Conservation (phyloP, 1,140 invertebrate genomes). For the Medauroidea extradentata region DNA sequence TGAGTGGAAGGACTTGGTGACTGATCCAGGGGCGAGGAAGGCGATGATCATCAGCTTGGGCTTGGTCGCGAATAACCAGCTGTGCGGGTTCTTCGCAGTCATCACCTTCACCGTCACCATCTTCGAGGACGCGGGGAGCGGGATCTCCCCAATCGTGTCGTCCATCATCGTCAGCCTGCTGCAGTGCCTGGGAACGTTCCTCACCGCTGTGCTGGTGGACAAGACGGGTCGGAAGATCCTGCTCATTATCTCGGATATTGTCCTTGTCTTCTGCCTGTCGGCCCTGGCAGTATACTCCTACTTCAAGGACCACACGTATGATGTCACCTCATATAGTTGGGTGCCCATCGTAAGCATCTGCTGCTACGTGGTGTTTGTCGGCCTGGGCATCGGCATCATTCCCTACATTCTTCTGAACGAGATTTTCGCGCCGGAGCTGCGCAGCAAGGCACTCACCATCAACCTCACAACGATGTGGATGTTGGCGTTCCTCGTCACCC, state of each 20-base stretch:
- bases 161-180: slow-evolving; percentile 51
- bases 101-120: slow-evolving; percentile 53
- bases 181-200: slow-evolving; percentile 44
- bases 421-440: slow-evolving; percentile 68
- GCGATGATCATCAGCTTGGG: slow-evolving; percentile 47
- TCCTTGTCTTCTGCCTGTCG: slow-evolving; percentile 43
- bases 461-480: slow-evolving; percentile 67
- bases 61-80: slow-evolving; percentile 40
- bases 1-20: not conserved
- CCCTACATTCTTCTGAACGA: slow-evolving; percentile 60
- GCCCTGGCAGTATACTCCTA: slow-evolving; percentile 44
- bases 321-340: slow-evolving; percentile 41
- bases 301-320: slow-evolving; percentile 30
- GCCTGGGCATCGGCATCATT: slow-evolving; percentile 46
- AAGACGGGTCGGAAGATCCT: slow-evolving; percentile 52
- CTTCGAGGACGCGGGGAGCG: slow-evolving; percentile 48
- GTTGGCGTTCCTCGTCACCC: slow-evolving; percentile 47
- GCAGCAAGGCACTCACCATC: slow-evolving; percentile 69
- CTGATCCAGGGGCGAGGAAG: slow-evolving; percentile 48
- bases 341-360: slow-evolving; percentile 50
- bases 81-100: slow-evolving; percentile 43
- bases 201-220: slow-evolving; percentile 53
- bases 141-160: slow-evolving; percentile 42
- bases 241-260: slow-evolving; percentile 47
- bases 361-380: slow-evolving; percentile 51